phyloP scores from a whole-genome alignment of 2,888 invertebrate species.

The Aporophyla lueneburgensis region DNA sequence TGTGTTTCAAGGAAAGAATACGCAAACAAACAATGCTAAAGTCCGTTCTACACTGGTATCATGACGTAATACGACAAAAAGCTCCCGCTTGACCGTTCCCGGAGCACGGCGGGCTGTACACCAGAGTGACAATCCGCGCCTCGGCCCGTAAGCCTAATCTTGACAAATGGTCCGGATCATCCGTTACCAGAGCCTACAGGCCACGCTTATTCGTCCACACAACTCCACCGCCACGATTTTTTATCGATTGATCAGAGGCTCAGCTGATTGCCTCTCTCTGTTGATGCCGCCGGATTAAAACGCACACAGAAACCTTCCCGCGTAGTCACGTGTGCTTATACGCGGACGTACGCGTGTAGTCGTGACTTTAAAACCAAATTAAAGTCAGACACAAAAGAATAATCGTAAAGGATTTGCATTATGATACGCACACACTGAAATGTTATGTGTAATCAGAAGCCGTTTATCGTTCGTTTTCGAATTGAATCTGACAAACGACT shows the following conservation, averaged over 20 bases:
- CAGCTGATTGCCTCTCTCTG: conserved; percentile 89
- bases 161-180: conserved; percentile 90
- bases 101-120: conserved; percentile 32
- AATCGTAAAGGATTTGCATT: conserved; percentile 84
- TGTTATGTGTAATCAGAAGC: conserved; percentile 56
- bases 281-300: conserved; percentile 88
- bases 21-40: background rate
- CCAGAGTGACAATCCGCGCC: conserved; percentile 68
- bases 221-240: conserved; percentile 84
- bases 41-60: conserved; percentile 1
- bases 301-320: conserved; percentile 59
- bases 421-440: conserved; percentile 76
- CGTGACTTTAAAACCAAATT: conserved; percentile 75
- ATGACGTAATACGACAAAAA: conserved; percentile 55
- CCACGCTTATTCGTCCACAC: conserved; percentile 84
- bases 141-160: conserved; percentile 84
- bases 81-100: conserved; percentile 62
- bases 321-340: conserved; percentile 19
- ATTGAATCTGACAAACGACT: conserved; percentile 61
- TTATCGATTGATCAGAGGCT: conserved; percentile 90
- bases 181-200: conserved; percentile 77
- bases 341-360: conserved; percentile 41
- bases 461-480: conserved; percentile 65
- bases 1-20: background rate
- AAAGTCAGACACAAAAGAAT: conserved; percentile 82